Conservation (phyloP, 2,888 invertebrate genomes). For the Drosophila sordidula region DNA sequence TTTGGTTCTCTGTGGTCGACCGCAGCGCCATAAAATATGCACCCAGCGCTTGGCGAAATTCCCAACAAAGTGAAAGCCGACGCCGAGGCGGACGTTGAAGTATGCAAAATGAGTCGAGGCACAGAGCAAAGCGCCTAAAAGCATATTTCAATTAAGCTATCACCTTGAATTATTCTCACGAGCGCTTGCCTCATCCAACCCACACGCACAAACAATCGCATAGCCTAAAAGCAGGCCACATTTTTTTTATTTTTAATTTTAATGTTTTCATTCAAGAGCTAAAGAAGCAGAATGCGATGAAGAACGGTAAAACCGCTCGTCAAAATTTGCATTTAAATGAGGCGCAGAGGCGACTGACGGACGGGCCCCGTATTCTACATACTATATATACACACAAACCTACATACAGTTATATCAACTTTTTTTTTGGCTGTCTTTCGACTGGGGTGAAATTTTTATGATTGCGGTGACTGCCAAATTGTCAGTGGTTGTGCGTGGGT, state of each 20-base stretch:
- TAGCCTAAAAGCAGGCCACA: conserved; percentile 64
- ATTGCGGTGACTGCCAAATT: conserved; percentile 81
- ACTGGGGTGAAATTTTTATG: conserved; percentile 73
- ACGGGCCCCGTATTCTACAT: conserved; percentile 49
- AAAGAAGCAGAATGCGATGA: conserved; percentile 47
- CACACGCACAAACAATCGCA: conserved; percentile 23
- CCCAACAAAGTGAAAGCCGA: conserved; percentile 66
- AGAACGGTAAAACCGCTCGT: conserved; percentile 77
- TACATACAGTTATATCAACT: conserved; percentile 8
- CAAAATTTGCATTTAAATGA: conserved; percentile 84
- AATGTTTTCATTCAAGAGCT: conserved; percentile 75
- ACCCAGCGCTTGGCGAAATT: conserved; percentile 51
- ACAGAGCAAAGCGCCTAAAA: conserved; percentile 79
- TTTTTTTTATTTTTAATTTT: conserved; percentile 71
- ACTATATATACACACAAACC: conserved; percentile 20
- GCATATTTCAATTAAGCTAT: conserved; percentile 84
- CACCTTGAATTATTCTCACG: conserved; percentile 83
- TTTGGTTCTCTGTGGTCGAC: conserved; percentile 56
- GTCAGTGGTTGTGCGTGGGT: conserved; percentile 64
- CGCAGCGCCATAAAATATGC: conserved; percentile 74
- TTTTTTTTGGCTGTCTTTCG: conserved; percentile 34
- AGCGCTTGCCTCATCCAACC: conserved; percentile 38
- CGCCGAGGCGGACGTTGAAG: conserved; percentile 41
- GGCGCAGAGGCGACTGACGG: conserved; percentile 73
- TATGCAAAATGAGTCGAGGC: conserved; percentile 56